Evolutionary conservation across 2,888 invertebrate genomes (phyloP).

Genomic region (Macaria notata): DNA sequence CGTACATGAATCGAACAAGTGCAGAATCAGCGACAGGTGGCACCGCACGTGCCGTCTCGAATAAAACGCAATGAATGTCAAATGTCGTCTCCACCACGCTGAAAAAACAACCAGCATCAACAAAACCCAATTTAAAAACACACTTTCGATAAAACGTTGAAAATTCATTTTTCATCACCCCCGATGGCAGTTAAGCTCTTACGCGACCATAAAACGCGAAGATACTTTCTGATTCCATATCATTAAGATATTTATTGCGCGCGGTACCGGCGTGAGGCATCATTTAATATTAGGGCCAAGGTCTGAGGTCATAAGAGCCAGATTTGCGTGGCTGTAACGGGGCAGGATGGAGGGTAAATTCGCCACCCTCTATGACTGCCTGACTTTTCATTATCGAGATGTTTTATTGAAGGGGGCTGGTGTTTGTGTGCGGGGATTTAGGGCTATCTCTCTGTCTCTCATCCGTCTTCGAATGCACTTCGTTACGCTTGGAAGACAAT

Average conservation of each 20-base stretch:
- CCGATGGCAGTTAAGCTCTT: constrained; percentile 50
- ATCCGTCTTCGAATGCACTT: constrained; percentile 20
- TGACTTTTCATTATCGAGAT: constrained; percentile 83
- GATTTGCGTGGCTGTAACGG: constrained; percentile 46
- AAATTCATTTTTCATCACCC: constrained; percentile 46
- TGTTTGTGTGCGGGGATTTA: constrained; percentile 57
- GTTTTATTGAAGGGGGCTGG: constrained; percentile 79
- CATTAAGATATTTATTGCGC: constrained; percentile 80
- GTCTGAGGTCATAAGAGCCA: constrained; percentile 54
- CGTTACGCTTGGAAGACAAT: neutral
- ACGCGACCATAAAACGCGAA: constrained; percentile 42
- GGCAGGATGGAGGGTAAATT: constrained; percentile 63
- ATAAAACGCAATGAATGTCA: constrained; percentile 81
- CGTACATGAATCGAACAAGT: constrained; percentile 50
- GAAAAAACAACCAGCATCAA: constrained; percentile 37
- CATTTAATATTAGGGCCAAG: constrained; percentile 63
- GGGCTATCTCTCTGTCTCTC: constrained; percentile 52
- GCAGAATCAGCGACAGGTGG: constrained; percentile 77
- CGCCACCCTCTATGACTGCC: constrained; percentile 78
- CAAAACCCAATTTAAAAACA: constrained; percentile 33
- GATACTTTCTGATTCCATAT: constrained; percentile 81
- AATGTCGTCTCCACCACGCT: constrained; percentile 53
- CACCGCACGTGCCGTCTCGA: constrained; percentile 73
- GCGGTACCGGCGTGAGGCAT: constrained; percentile 40
- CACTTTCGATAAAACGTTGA: constrained; percentile 47